Evolutionary conservation across 2,797 vertebrate species (phyloP), one percentile per base, ranked within the genome.

Genomic region (Ctenopoma multispine): DNA sequence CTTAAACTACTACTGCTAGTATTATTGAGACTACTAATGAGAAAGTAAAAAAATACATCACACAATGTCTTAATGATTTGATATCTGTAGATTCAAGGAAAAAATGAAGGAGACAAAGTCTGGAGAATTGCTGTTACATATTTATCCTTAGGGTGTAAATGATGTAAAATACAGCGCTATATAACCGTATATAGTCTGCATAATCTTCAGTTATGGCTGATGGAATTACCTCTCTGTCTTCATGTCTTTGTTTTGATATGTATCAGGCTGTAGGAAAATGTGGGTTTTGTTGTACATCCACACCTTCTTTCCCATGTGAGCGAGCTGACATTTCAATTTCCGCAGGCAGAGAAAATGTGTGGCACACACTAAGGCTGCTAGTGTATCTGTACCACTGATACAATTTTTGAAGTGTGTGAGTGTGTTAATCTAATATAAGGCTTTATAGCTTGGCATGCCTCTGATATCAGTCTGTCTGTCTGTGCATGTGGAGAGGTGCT

Each of bases 301-400:
- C 57, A 75, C 79, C 63, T 70, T 36, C 36, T 64, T 65, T 72
- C 49, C 56, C 51, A 62, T 87, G 76, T 77, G 47, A 36, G 29
- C 68, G 54, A 62, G 36, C 4, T 77, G 63, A 75, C 75, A 68
- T 81, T 88, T 88, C 86, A 59, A 92, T 92, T 83, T 92, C 90
- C 82, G 58, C 67, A 72, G 59, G 60, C 62, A 75, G 51, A 47
- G 61, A 14, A 77, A 56, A 58, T 36, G 64, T 76, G 66, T 58
- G 34, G 53, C 69, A 65, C 73, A 82, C 72, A 80, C 69, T 47
- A 8, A 40, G 20, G 50, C 64, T 78, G 77, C 59, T n/a, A 48
- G 53, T 75, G 70, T 83, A 75, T 71, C 89, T 81, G 47, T 58
- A 55, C 40, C 48, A 67, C 38, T 82, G 77, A 80, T 86, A 63